Evolutionary conservation across 2,797 vertebrate species (phyloP).

Genomic region (Limosa lapponica): DNA sequence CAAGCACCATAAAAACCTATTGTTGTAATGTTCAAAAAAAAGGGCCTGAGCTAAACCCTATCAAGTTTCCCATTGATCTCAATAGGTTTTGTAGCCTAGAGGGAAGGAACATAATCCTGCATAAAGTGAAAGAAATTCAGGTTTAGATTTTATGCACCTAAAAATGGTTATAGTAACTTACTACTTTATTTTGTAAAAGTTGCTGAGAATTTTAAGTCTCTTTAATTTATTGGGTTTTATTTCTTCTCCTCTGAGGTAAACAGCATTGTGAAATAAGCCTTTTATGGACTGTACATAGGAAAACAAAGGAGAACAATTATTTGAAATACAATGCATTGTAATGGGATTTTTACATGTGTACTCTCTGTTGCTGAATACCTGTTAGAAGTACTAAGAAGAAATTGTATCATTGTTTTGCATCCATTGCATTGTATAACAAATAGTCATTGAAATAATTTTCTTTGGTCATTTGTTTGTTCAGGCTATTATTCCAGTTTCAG

Average conservation of each 20-base stretch:
- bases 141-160: background rate
- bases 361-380: background rate
- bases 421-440: background rate
- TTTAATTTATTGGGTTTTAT: background rate
- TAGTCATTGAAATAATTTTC: background rate
- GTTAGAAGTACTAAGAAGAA: background rate
- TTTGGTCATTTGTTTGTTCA: background rate
- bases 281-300: background rate
- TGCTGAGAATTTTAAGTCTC: background rate
- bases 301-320: background rate
- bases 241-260: background rate
- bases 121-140: background rate
- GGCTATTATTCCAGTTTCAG: background rate
- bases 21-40: background rate
- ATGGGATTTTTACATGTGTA: background rate
- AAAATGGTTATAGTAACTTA: background rate
- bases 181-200: background rate
- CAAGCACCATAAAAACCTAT: background rate
- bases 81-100: background rate
- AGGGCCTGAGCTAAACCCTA: background rate
- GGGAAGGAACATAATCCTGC: background rate
- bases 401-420: background rate
- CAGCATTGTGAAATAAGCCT: background rate
- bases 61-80: background rate
- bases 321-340: background rate